Base-by-base conservation (phyloP, 2,797 vertebrate species). In the Lophius americanus region DNA sequence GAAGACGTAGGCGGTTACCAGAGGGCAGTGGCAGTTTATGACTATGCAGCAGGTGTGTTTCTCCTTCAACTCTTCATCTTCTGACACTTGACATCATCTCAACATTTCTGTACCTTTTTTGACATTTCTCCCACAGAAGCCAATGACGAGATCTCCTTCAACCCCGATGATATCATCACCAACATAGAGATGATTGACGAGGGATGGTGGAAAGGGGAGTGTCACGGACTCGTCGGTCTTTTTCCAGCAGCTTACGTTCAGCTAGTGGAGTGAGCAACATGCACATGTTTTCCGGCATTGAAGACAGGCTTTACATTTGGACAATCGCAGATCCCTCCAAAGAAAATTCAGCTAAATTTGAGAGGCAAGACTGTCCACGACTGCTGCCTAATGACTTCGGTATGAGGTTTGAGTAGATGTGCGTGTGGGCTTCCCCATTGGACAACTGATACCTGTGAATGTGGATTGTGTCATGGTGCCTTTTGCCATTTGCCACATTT, bases 181-280 rank as follows among this genome's bases (percentile, higher is more conserved):
- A 90, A 96, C 82, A 94, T 98, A 1, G 95, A 98, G 92, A 97
- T 96, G 95, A 91, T 98, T 38, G 96, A 98, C 0, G 95, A 98
- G 70, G 96, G 95, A 73, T 99, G 97, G 97, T 98, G 97, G 97
- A 94, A 84, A 72, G 97, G 97, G 43, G 85, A 77, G 10, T 98
- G 97, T 80, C 83, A 59, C 0, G 95, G 95, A 6, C 84, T 55
- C 54, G 65, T 85, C 0, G 97, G 97, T 42, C 95, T 99, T 53
- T 99, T 99, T 70, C 97, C 97, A 13, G 92, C 96, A 7, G 90
- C 94, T 57, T 99, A 97, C 1, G 97, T 98, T 73, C 68, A 94
- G 84, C 91, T 96, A 60, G 81, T 90, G 5, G 47, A 95, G 82
- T 93, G 88, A 94, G 46, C 9, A 2, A 14, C 10, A 2, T 39